Conservation (phyloP, 2,888 invertebrate genomes). For the Drosophila affinis region DNA sequence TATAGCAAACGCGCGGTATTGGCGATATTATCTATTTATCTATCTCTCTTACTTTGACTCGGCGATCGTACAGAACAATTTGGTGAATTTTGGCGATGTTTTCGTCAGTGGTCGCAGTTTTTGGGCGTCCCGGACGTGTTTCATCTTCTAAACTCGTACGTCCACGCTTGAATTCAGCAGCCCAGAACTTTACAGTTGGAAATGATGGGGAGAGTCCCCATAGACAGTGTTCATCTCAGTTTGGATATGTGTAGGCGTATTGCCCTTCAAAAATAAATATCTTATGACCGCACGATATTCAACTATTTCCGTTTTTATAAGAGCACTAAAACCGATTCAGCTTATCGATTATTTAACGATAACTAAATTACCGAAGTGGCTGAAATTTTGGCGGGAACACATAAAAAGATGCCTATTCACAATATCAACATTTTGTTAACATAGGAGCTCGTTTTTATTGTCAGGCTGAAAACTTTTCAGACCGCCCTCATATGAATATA, state of each 20-base stretch:
- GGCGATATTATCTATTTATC: no score
- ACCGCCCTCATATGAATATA: no score
- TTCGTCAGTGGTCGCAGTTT: constrained; percentile 3
- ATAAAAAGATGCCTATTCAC: no score
- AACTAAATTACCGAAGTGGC: background rate
- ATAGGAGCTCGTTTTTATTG: no score
- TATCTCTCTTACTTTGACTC: background rate
- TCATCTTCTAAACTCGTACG: constrained; percentile 1
- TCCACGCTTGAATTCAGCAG: background rate
- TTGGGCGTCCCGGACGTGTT: background rate
- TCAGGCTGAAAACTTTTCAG: no score
- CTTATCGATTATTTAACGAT: background rate
- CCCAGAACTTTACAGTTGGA: background rate
- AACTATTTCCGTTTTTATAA: background rate
- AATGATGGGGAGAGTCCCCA: constrained; percentile 3
- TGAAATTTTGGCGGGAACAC: no score
- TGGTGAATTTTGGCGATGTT: background rate
- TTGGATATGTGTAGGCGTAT: no score
- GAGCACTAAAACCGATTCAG: background rate
- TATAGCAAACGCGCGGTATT: no score
- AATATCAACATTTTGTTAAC: no score
- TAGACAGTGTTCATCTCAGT: no score
- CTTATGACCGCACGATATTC: no score
- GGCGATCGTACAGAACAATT: background rate
- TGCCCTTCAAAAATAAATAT: no score